Evolutionary conservation across 2,888 invertebrate species (phyloP), one percentile per base, ranked within the genome.

Genomic region (Meiosimyza platycephala): DNA sequence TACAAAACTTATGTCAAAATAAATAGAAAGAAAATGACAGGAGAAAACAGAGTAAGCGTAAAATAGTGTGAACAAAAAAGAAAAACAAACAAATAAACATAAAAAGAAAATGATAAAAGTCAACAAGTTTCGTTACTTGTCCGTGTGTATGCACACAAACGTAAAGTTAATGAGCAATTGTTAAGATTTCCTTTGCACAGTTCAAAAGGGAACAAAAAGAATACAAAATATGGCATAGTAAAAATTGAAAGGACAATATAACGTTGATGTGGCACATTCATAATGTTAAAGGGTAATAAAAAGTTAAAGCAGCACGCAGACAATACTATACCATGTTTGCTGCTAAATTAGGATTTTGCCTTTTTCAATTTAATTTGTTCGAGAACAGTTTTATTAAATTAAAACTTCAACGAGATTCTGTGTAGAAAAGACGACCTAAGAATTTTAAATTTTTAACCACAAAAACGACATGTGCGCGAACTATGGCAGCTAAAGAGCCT

Each of bases 81-180:
- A 18, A 54, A 54, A 54, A 3, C 9, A 16, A 55, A 55, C 18
- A 18, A 55, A 18, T 55, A 18, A 55, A 55, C 22, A 55, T 18
- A 22, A 28, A 28, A 12, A 63, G 9, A 16, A 47, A 16, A 16
- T 15, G 16, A 47, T 16, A 48, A 48, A 33, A 48, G 63, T 16
- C 40, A 63, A 63, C 7, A 63, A 48, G 63, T 16, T 63, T 63
- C 63, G 48, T 48, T 47, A 63, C 12, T 9, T 33, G 60, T 11
- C 16, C 16, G 40, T 18, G 22, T 13, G 22, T 6, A 55, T 12
- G 12, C 48, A 47, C 63, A 47, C 28, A 22, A n/a, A 16, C 4
- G 15, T 48, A 63, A 15, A 15, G 33, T 16, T 63, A 63, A 63
- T 47, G 63, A 63, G 63, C 63, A 47, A 63, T 63, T 63, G 63